These are phyloP conservation scores for Leptestheria dahalacensis DNA, from an alignment of 1,140 invertebrate genomes.

Conservation along the genomic window DNA sequence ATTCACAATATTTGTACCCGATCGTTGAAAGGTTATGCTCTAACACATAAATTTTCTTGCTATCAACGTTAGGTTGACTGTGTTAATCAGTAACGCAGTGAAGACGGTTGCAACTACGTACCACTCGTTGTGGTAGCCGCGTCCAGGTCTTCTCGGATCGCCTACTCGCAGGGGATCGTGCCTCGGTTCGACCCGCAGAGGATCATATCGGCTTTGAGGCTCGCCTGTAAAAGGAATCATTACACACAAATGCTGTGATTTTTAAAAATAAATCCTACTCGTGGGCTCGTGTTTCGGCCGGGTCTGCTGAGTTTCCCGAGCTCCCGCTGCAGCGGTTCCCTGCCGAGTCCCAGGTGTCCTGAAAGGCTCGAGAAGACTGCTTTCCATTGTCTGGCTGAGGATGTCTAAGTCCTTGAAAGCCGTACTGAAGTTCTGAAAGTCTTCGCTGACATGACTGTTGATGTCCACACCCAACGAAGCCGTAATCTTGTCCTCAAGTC, in stretches of 20 bases:
- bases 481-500: slow-evolving; percentile 29
- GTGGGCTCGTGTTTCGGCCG: neutral
- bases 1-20: too few species aligned
- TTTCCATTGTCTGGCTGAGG: slow-evolving; percentile 34
- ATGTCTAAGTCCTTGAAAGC: slow-evolving; percentile 24
- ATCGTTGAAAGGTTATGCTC: too few species aligned
- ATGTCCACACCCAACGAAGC: slow-evolving; percentile 28
- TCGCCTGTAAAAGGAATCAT: too few species aligned
- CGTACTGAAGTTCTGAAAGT: neutral
- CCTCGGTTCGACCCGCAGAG: neutral
- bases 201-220: neutral
- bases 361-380: slow-evolving; percentile 29
- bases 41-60: too few species aligned
- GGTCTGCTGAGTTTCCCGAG: neutral
- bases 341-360: neutral
- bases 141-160: neutral
- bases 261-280: neutral
- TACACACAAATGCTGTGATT: neutral
- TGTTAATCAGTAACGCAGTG: neutral
- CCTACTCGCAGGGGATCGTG: neutral
- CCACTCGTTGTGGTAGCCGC: neutral
- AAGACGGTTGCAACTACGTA: neutral
- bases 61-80: too few species aligned
- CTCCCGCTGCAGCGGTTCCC: too few species aligned
- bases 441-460: slow-evolving; percentile 28